Conservation (phyloP, 2,113 vertebrate species). For the Pterocles gutturalis region DNA sequence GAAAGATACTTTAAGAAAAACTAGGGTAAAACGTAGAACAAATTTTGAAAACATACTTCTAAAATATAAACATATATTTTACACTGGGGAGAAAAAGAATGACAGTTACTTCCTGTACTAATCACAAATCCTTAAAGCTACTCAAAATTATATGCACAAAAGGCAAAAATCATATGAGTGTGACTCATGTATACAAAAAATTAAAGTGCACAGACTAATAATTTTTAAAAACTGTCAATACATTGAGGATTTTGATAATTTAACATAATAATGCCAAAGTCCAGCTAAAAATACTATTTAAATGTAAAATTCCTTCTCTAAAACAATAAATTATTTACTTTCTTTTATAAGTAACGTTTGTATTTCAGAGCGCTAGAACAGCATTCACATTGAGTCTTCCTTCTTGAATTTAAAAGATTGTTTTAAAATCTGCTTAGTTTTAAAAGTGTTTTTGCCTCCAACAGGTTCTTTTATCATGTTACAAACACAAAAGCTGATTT, state of each 20-base stretch:
- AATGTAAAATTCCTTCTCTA: background rate
- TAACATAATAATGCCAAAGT: background rate
- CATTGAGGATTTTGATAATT: slow-evolving; percentile 1
- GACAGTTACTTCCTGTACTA: background rate
- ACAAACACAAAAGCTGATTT: background rate
- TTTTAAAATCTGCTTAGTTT: background rate
- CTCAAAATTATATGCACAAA: background rate
- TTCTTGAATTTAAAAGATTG: background rate
- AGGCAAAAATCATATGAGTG: background rate
- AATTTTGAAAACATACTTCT: background rate
- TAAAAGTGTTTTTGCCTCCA: background rate
- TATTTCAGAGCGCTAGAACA: background rate
- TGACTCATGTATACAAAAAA: slow-evolving; percentile 18
- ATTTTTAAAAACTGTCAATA: background rate
- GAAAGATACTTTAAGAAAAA: slow-evolving; percentile 24
- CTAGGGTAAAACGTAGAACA: background rate
- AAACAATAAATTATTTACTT: background rate
- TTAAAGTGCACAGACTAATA: background rate
- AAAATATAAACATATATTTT: background rate
- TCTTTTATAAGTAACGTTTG: background rate
- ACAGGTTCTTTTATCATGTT: background rate
- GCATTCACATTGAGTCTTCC: background rate
- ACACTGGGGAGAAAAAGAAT: background rate
- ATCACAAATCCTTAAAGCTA: background rate
- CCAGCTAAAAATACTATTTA: background rate